Percentiles rank a stretch among this genome's conserved stretches.
Conservation (phyloP, 2,888 invertebrate genomes). For the Lepetodrilus schrolli region DNA sequence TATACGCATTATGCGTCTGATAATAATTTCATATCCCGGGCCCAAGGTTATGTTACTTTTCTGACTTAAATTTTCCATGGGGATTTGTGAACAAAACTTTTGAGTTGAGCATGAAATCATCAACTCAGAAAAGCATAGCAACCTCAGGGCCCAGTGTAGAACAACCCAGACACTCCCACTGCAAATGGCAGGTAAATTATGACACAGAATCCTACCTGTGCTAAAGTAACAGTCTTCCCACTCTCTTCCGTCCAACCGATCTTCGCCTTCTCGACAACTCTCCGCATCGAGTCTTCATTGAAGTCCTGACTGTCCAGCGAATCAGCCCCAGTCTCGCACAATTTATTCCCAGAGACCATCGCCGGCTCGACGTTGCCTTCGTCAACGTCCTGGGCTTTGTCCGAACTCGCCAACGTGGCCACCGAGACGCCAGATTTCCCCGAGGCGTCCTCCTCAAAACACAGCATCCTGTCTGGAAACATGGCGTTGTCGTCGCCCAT, state of each 20-base stretch:
- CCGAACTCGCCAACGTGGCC: background rate
- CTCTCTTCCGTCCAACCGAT: conserved; percentile 87
- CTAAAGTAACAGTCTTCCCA: conserved; percentile 87
- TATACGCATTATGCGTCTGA: too few species aligned
- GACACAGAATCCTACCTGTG: too few species aligned
- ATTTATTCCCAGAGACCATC: conserved; percentile 31
- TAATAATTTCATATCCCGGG: too few species aligned
- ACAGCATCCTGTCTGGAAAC: conserved; percentile 60
- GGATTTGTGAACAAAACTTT: too few species aligned
- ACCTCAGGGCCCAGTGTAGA: too few species aligned
- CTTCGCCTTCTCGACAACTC: conserved; percentile 46
- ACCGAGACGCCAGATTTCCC: background rate
- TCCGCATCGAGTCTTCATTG: conserved; percentile 33
- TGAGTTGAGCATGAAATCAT: too few species aligned
- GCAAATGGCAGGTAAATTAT: too few species aligned
- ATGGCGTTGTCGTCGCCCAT: conserved; percentile 66
- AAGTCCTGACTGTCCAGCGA: conserved; percentile 30
- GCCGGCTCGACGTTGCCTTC: background rate
- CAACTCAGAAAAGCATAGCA: too few species aligned
- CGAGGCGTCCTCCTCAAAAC: background rate
- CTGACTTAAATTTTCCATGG: too few species aligned
- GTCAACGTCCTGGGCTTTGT: background rate
- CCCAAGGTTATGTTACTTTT: too few species aligned
- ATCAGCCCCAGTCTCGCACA: conserved; percentile 42
- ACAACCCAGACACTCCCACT: too few species aligned